Conservation (phyloP, 2,888 invertebrate genomes). For the Teinopalpus imperialis region DNA sequence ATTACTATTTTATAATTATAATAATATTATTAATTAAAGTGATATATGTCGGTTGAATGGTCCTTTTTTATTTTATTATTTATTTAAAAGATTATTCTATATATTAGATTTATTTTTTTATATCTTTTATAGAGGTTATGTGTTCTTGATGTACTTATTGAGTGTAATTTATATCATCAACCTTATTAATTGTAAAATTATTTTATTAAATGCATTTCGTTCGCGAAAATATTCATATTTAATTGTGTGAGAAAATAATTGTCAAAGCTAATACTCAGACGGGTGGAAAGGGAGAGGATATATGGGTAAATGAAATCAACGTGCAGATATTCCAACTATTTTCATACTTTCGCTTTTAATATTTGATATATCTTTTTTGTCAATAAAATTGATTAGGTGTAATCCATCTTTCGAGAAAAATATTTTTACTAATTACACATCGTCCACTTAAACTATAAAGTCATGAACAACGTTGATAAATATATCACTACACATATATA, state of each 20-base stretch:
- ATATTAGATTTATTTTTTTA: too few species aligned
- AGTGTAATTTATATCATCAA: background rate
- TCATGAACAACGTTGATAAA: constrained; percentile 59
- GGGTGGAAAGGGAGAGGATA: constrained; percentile 33
- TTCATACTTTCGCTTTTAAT: constrained; percentile 46
- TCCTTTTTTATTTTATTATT: too few species aligned
- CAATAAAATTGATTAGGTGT: constrained; percentile 38
- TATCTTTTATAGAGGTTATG: too few species aligned
- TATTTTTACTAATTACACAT: constrained; percentile 51
- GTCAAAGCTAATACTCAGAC: constrained; percentile 48
- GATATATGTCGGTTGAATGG: too few species aligned
- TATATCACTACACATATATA: constrained; percentile 41
- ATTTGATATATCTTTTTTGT: constrained; percentile 39
- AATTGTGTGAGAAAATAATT: background rate
- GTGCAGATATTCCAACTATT: constrained; percentile 68
- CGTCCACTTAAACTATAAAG: constrained; percentile 55
- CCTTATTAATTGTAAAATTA: too few species aligned
- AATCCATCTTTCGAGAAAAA: constrained; percentile 57
- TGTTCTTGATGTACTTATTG: too few species aligned
- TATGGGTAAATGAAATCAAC: constrained; percentile 59
- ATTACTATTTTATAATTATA: too few species aligned
- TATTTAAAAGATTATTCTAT: too few species aligned
- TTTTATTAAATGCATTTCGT: too few species aligned
- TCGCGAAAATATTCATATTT: too few species aligned
- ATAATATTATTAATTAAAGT: too few species aligned